Percentiles rank a stretch among this genome's conserved stretches.
These are phyloP conservation scores for Beaufortia kweichowensis DNA, from an alignment of 2,113 vertebrate species.

Conservation along the genomic window DNA sequence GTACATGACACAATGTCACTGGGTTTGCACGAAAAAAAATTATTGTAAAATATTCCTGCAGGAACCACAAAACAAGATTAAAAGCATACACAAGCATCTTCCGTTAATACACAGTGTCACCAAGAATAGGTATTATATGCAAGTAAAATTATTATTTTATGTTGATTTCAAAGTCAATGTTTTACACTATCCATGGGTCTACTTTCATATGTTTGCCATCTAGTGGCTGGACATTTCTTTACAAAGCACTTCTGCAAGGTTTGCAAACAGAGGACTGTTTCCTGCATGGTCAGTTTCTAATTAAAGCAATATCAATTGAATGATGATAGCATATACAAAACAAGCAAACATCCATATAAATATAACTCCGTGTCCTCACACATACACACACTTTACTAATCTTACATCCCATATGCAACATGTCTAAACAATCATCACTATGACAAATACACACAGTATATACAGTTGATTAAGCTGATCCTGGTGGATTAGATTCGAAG, in stretches of 20 bases:
- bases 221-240: conserved; percentile 39
- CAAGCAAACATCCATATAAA: conserved; percentile 17
- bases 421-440: not conserved
- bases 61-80: too few relatives aligned
- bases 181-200: not conserved
- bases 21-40: not conserved
- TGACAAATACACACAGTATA: not conserved
- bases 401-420: not conserved
- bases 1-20: too few relatives aligned
- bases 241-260: conserved; percentile 2
- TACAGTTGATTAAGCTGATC: not conserved
- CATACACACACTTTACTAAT: not conserved
- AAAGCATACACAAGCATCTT: too few relatives aligned
- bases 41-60: too few relatives aligned
- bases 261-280: conserved; percentile 13
- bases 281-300: conserved; percentile 24
- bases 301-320: not conserved
- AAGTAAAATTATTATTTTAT: too few relatives aligned
- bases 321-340: conserved; percentile 17
- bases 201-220: conserved; percentile 37
- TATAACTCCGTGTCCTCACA: not conserved
- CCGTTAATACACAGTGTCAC: too few relatives aligned
- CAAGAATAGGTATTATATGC: too few relatives aligned
- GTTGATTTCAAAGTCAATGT: too few relatives aligned
- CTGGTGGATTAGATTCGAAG: not conserved